Conservation (phyloP, 2,113 vertebrate species). For the Eclectus roratus region DNA sequence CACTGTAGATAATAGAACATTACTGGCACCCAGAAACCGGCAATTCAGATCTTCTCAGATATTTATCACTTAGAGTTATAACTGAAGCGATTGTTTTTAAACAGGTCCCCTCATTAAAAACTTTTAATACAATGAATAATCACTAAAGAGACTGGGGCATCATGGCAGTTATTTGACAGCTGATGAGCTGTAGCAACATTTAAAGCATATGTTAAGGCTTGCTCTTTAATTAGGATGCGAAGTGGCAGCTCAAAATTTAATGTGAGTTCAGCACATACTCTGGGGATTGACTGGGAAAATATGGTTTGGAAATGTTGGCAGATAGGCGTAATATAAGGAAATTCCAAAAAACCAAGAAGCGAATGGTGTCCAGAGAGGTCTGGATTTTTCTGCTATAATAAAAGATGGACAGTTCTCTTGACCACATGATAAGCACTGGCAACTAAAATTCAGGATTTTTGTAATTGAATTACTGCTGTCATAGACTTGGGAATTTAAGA, state of each 20-base stretch:
- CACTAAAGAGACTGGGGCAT: not conserved
- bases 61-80: not conserved
- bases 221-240: not conserved
- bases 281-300: not conserved
- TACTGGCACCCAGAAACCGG: not conserved
- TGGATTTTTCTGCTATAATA: not conserved
- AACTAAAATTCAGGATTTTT: not conserved
- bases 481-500: not conserved
- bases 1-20: not conserved
- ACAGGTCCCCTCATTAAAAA: not conserved
- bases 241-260: slow-evolving; percentile 10
- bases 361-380: not conserved
- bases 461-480: not conserved
- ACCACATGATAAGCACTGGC: not conserved
- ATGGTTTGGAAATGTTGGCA: not conserved
- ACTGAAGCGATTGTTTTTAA: not conserved
- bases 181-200: not conserved
- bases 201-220: not conserved
- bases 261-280: not conserved
- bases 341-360: not conserved
- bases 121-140: not conserved
- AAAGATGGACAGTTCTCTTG: not conserved
- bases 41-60: not conserved
- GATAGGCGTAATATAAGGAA: not conserved
- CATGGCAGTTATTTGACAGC: not conserved